Conservation (phyloP, 2,888 invertebrate species). For the Euspilapteryx auroguttella region DNA sequence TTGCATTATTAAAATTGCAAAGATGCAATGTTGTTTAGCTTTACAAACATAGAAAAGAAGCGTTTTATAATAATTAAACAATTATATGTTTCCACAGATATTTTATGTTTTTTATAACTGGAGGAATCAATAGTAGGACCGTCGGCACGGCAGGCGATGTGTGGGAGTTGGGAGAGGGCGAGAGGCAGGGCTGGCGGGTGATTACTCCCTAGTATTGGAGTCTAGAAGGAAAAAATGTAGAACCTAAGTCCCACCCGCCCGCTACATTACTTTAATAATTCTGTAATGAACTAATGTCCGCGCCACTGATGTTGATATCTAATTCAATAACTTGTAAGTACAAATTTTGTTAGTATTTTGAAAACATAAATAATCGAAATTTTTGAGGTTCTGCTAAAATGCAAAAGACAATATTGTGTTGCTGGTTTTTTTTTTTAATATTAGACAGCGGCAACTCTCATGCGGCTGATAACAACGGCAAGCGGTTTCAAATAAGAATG, state of each 20-base stretch:
- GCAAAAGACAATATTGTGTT: too few species aligned
- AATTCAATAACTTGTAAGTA: conserved; percentile 6
- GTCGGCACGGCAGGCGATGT: conserved; percentile 12
- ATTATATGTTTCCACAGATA: too few species aligned
- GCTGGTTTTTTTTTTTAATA: too few species aligned
- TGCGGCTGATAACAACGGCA: conserved; percentile 44
- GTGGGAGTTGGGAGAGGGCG: conserved; percentile 20
- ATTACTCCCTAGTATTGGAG: background rate
- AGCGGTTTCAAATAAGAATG: conserved; percentile 53
- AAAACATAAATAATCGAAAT: background rate
- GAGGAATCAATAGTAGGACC: background rate
- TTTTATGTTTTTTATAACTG: too few species aligned
- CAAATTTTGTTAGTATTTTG: conserved; percentile 6
- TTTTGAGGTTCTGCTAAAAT: too few species aligned
- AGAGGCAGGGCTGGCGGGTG: conserved; percentile 11
- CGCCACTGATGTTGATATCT: too few species aligned
- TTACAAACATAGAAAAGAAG: too few species aligned
- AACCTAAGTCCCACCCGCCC: conserved; percentile 28
- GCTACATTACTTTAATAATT: conserved; percentile 49
- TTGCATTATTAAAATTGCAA: too few species aligned
- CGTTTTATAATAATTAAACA: too few species aligned
- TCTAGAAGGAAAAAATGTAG: conserved; percentile 33
- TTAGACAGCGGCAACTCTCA: too few species aligned
- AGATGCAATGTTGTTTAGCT: too few species aligned
- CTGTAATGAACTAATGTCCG: background rate